Evolutionary conservation across 1,140 invertebrate species (phyloP).

Genomic region (Ruditapes philippinarum): DNA sequence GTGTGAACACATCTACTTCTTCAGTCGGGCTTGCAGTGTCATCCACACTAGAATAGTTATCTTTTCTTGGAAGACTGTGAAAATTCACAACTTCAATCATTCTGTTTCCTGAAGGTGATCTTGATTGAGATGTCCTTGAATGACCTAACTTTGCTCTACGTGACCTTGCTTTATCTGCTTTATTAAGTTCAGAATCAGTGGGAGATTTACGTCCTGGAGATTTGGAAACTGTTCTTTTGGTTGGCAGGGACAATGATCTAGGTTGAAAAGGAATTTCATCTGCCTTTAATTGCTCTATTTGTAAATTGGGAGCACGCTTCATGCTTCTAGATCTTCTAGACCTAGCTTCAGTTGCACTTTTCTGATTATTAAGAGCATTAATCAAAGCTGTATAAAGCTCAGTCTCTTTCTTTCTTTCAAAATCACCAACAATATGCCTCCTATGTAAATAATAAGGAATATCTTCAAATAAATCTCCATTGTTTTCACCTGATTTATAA

Average conservation of each 20-base stretch:
- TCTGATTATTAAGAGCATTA: constrained; percentile 60
- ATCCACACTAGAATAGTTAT: constrained; percentile 87
- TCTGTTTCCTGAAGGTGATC: constrained; percentile 78
- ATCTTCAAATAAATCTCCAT: constrained; percentile 84
- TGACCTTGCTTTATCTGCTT: constrained; percentile 22
- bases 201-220: constrained; percentile 62
- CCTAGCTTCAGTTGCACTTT: not conserved
- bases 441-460: constrained; percentile 87
- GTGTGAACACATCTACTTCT: constrained; percentile 83
- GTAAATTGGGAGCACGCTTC: constrained; percentile 73
- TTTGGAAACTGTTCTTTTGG: constrained; percentile 44
- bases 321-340: constrained; percentile 67
- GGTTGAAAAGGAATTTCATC: constrained; percentile 67
- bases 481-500: not conserved
- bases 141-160: constrained; percentile 59
- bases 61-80: constrained; percentile 85
- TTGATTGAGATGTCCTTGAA: constrained; percentile 67
- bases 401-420: constrained; percentile 73
- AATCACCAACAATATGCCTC: constrained; percentile 76
- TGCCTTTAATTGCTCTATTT: constrained; percentile 74
- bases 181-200: not conserved
- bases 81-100: constrained; percentile 85
- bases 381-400: constrained; percentile 72
- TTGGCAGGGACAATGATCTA: constrained; percentile 48
- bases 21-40: constrained; percentile 86